Conservation (phyloP, 1,140 invertebrate species). For the Neodiprion virginianus region DNA sequence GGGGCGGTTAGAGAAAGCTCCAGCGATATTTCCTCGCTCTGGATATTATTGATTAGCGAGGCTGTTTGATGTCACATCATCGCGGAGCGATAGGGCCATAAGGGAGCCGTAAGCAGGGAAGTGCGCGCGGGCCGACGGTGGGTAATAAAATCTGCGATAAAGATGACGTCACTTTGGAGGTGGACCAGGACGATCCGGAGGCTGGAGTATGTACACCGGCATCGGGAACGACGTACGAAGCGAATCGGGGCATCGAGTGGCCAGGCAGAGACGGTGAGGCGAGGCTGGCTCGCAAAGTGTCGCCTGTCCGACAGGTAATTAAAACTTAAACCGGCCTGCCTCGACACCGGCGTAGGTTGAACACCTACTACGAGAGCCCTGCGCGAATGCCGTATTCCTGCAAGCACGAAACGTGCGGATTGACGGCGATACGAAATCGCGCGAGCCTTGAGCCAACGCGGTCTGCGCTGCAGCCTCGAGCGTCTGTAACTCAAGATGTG, state of each 20-base stretch:
- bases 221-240: too few relatives aligned
- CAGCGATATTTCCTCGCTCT: not conserved
- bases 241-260: too few relatives aligned
- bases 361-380: not conserved
- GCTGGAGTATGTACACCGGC: too few relatives aligned
- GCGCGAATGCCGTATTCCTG: not conserved
- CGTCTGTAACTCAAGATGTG: not conserved
- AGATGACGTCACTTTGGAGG: not conserved
- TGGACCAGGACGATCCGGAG: too few relatives aligned
- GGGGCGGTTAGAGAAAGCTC: not conserved
- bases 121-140: not conserved
- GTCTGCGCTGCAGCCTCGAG: not conserved
- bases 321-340: not conserved
- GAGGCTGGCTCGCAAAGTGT: not conserved
- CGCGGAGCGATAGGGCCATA: not conserved
- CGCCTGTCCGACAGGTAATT: constrained; percentile 6
- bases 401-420: not conserved
- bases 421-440: not conserved
- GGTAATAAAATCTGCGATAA: not conserved
- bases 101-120: not conserved
- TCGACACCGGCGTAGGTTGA: not conserved
- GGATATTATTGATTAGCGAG: not conserved
- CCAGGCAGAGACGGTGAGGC: not conserved
- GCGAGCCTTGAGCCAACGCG: too few relatives aligned
- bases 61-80: constrained; percentile 7